These are phyloP conservation scores for Pelmatolapia mariae DNA, from an alignment of 2,113 vertebrate species.

Conservation along the genomic window DNA sequence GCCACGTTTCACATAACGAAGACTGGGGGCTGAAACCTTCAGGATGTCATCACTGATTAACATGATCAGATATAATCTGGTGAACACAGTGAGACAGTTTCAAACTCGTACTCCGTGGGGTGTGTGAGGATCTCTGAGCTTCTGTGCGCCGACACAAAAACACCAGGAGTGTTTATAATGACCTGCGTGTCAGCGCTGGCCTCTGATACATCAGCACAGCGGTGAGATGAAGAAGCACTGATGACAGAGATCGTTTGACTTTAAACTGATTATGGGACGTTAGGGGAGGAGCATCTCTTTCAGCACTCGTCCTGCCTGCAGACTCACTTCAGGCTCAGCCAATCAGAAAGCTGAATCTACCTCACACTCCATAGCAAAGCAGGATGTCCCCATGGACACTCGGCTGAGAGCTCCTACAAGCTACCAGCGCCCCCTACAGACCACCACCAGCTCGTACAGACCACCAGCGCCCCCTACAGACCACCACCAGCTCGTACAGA, in stretches of 20 bases:
- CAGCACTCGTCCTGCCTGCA: background rate
- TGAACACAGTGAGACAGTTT: background rate
- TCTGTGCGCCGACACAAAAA: background rate
- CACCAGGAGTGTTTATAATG: background rate
- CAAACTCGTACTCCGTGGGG: background rate
- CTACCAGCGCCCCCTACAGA: too few relatives aligned
- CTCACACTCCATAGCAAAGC: background rate
- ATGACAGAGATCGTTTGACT: background rate
- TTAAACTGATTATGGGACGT: background rate
- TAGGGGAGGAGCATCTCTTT: background rate
- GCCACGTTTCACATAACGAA: too few relatives aligned
- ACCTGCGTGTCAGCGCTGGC: background rate
- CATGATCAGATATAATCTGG: background rate
- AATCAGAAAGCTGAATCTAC: background rate
- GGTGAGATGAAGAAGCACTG: background rate
- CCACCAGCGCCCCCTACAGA: too few relatives aligned
- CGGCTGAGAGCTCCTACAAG: background rate
- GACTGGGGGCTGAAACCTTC: background rate
- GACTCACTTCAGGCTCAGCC: background rate
- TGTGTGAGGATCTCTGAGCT: background rate
- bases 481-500: fast-evolving
- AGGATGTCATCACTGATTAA: background rate
- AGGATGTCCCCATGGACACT: background rate
- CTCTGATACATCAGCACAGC: background rate
- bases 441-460: too few relatives aligned